Evolutionary conservation across 1,140 invertebrate species (phyloP), one percentile per base, ranked within the genome.

Genomic region (Helicoverpa zea): DNA sequence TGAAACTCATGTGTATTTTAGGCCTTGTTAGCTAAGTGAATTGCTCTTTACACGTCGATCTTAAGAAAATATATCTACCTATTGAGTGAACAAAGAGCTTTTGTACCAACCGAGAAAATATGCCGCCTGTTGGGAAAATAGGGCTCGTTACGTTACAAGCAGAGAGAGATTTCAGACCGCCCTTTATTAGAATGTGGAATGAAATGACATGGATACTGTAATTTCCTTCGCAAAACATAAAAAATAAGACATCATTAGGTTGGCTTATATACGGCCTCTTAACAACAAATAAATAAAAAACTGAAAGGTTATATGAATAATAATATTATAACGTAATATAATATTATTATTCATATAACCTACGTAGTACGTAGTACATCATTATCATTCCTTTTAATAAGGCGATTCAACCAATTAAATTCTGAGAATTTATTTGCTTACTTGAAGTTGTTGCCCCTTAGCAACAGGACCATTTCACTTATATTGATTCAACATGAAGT

Each of bases 191-290:
- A 63, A 76, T 63, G 23, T 63, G 43, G 30, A 76, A 61, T 73
- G 51, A 73, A 56, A 73, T 23, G 23, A 29, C 51, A 73, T 29
- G 52, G 18, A 51, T 51, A 18, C 10, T 18, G 64, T 68, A 68
- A 68, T 68, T 68, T 61, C 12, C 35, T 11, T 72, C 16, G 35
- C 12, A 68, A 77, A 54, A 13, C 29, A 63, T 61, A 68, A 49
- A 54, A 59, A 74, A 84, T 83, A 47, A 5, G 10, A 49, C 47
- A 43, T 68, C 47, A 51, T 68, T 68, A 51, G 63, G 63, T 16
- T 30, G 47, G 64, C 47, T 51, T 68, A 16, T 23, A 51, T 51
- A 13, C 2, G 0, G 10, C 9, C 7, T 35, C 2, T 43, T n/a
- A 14, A 14, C n/a, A 43, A 35, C 29, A 43, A 63, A 29, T 63